Evolutionary conservation across 2,113 vertebrate genomes (phyloP), one percentile per base, ranked within the genome.

Genomic region (Gadus chalcogrammus): DNA sequence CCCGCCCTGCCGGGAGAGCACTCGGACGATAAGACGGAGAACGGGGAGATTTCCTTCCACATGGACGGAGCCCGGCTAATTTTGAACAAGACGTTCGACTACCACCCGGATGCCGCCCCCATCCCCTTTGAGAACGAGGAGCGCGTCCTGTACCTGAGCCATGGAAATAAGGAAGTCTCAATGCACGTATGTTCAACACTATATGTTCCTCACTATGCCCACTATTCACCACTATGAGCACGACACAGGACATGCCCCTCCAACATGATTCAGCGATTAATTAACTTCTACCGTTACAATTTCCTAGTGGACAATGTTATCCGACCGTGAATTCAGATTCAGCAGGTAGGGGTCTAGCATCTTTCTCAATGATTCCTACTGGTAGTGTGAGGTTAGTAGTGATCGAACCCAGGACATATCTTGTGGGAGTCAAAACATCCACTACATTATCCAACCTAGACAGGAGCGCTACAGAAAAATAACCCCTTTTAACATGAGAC

Each of bases 161-260:
- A 91, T 0, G 93, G 92, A 1, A 88, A 95, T 0, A 84, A 88
- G 0, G 84, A 95, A 63, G 85, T 98, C 53, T 88, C 95, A 42
- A 88, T 95, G 4, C 88, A 95, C n/a, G 97, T 98, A 92, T 12
- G 90, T 89, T 68, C 27, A 63, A 52, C 70, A 17, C 24, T 55
- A 55, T 55, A 55, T 12, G 90, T 89, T 68, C 27, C 60, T 52
- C 70, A 17, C 24, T 35, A 35, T 35, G 31, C 31, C 31, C 31
- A 35, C 31, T 35, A 35, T 35, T 35, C 31, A 35, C 31, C 31
- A 35, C 31, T 35, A 35, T 35, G 31, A 5, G 31, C 31, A 35
- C 4, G 8, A 48, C 42, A 13, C 42, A 9, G 42, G 42, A 13
- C 42, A 48, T 12, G 42, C 42, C 42, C 42, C 42, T 48, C 42